Conservation (phyloP, 2,888 invertebrate species). For the Heterodera filipjevi region DNA sequence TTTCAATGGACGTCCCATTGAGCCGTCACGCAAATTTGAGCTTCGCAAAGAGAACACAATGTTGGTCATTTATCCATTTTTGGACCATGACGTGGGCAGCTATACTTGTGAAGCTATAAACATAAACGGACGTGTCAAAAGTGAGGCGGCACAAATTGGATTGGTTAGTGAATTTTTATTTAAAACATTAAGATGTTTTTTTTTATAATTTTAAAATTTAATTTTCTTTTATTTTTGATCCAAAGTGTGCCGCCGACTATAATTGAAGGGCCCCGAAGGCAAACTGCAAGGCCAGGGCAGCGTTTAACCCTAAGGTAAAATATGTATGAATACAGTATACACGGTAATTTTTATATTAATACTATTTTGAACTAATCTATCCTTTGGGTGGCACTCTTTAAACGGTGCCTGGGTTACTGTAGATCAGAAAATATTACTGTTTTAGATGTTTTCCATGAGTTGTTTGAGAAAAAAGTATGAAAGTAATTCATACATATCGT, state of each 20-base stretch:
- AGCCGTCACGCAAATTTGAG: constrained; percentile 52
- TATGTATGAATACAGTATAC: neutral
- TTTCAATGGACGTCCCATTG: constrained; percentile 46
- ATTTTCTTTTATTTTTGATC: constrained; percentile 32
- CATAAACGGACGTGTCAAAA: constrained; percentile 50
- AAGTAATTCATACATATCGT: too few species aligned
- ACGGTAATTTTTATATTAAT: too few species aligned
- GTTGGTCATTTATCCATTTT: constrained; percentile 58
- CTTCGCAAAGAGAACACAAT: constrained; percentile 45
- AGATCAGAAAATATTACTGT: too few species aligned
- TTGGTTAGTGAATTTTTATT: neutral
- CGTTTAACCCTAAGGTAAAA: constrained; percentile 74
- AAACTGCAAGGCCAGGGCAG: constrained; percentile 69
- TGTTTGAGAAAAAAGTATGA: too few species aligned
- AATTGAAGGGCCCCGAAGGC: constrained; percentile 49
- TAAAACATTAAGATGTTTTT: neutral
- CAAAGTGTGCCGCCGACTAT: constrained; percentile 53
- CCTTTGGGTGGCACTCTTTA: constrained; percentile 3
- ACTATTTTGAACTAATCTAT: too few species aligned
- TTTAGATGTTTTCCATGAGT: too few species aligned
- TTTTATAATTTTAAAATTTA: neutral
- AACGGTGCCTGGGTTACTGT: too few species aligned
- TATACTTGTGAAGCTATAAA: constrained; percentile 66
- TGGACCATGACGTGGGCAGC: constrained; percentile 60
- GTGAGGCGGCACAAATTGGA: constrained; percentile 24